These are phyloP conservation scores for Ginglymostoma cirratum DNA, from an alignment of 2,113 vertebrate genomes.

Conservation along the genomic window DNA sequence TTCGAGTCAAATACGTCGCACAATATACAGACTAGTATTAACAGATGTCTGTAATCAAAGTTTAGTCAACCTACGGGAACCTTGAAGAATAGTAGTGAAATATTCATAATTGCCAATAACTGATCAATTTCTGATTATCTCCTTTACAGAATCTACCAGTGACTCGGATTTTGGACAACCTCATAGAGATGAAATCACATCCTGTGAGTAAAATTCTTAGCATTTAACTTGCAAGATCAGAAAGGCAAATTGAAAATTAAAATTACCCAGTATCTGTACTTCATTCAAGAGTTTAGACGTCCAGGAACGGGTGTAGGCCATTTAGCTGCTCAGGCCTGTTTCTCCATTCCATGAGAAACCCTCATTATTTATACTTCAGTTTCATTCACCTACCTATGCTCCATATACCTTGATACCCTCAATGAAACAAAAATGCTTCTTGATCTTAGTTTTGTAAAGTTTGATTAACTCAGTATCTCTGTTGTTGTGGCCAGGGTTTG, in stretches of 20 bases:
- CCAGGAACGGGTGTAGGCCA: background rate
- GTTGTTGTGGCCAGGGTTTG: background rate
- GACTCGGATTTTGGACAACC: conserved; percentile 82
- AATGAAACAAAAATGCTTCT: background rate
- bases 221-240: background rate
- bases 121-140: conserved; percentile 35
- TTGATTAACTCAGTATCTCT: background rate
- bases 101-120: background rate
- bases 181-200: conserved; percentile 92
- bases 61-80: background rate
- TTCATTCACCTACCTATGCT: background rate
- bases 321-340: background rate
- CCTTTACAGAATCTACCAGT: conserved; percentile 78
- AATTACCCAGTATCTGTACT: background rate
- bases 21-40: background rate
- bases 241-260: background rate
- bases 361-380: background rate
- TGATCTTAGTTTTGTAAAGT: background rate
- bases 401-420: background rate
- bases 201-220: conserved; percentile 64
- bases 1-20: background rate
- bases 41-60: background rate
- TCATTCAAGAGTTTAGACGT: background rate
- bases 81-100: background rate
- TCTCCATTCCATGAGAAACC: background rate